A percentile compares a stretch with the other conserved stretches of the same genome.
These are phyloP conservation scores for Eriosoma lanigerum DNA, from an alignment of 1,140 invertebrate genomes.

Conservation along the genomic window DNA sequence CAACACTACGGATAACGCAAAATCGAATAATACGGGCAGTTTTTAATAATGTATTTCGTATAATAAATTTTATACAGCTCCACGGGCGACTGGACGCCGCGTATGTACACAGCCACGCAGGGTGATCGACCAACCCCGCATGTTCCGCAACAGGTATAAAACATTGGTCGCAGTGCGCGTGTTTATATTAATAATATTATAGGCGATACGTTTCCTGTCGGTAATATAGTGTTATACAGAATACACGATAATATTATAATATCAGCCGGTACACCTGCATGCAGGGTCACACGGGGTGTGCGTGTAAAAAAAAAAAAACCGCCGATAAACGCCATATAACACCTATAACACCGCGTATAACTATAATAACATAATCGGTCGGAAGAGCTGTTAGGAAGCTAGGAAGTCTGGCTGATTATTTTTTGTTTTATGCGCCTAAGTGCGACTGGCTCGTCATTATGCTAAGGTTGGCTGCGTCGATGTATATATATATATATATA, in stretches of 20 bases:
- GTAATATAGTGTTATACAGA: too few species aligned
- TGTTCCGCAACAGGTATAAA: constrained; percentile 43
- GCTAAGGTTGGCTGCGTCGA: not conserved
- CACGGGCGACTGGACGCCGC: not conserved
- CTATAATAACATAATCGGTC: not conserved
- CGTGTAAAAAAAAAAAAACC: constrained; percentile 6
- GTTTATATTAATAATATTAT: not conserved
- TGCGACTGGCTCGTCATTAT: too few species aligned
- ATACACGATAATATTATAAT: not conserved
- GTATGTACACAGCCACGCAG: not conserved
- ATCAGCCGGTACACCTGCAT: constrained; percentile 16
- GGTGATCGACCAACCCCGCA: constrained; percentile 41
- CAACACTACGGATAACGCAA: too few species aligned
- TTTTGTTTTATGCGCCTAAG: too few species aligned
- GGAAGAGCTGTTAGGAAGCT: too few species aligned
- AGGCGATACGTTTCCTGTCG: constrained; percentile 22
- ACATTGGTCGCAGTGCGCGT: not conserved
- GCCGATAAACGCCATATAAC: not conserved
- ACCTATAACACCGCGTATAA: not conserved
- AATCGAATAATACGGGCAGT: not conserved
- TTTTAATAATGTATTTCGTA: not conserved
- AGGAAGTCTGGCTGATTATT: too few species aligned
- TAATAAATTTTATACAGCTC: not conserved
- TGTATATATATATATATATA: not conserved
- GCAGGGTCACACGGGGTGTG: constrained; percentile 18